These are phyloP conservation scores for Heteromormyrus szaboi DNA, from an alignment of 2,797 vertebrate genomes.

Conservation along the genomic window DNA sequence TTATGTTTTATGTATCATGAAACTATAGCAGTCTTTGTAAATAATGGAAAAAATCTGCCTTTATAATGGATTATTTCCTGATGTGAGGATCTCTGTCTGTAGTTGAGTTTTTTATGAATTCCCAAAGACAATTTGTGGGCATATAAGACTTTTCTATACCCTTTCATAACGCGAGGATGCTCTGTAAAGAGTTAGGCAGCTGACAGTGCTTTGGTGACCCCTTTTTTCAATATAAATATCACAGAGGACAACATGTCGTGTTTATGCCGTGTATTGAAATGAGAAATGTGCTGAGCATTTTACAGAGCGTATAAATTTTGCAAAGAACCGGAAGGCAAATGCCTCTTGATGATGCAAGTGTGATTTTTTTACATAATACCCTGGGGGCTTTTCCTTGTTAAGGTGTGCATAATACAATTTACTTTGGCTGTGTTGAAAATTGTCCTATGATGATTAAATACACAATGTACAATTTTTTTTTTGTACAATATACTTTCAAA, in stretches of 20 bases:
- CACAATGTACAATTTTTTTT: background rate
- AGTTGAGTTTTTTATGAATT: background rate
- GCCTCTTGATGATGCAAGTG: conserved; percentile 3
- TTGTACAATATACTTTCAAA: background rate
- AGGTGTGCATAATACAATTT: background rate
- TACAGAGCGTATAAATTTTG: background rate
- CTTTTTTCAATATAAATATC: conserved; percentile 3
- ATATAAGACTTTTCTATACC: background rate
- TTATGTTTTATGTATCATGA: background rate
- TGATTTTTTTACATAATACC: background rate
- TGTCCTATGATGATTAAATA: background rate
- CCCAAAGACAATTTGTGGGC: background rate
- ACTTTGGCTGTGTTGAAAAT: conserved; percentile 5
- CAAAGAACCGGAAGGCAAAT: background rate
- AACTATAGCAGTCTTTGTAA: background rate
- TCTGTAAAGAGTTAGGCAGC: background rate
- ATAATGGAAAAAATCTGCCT: background rate
- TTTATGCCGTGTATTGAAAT: background rate
- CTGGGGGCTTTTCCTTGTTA: background rate
- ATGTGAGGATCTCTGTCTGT: background rate
- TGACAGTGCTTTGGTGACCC: background rate
- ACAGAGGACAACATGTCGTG: background rate
- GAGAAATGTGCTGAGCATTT: background rate
- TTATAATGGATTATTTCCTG: conserved; percentile 1
- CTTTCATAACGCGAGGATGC: background rate